Evolutionary conservation across 2,797 vertebrate genomes (phyloP).

Genomic region (Pteronotus mesoamericanus): DNA sequence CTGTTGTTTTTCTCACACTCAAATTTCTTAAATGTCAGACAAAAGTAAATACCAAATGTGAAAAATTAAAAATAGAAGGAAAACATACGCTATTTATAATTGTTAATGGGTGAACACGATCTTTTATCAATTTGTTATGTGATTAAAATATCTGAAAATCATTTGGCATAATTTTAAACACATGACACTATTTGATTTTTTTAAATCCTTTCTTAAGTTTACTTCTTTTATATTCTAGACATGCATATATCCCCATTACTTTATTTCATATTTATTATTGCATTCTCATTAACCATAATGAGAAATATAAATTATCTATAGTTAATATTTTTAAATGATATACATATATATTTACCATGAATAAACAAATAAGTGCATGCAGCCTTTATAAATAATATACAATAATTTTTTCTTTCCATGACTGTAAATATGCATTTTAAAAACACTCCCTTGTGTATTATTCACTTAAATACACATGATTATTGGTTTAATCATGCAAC

Average conservation of each 20-base stretch:
- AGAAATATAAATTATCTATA: neutral
- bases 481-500: neutral
- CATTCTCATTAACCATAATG: neutral
- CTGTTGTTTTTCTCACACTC: slow-evolving; percentile 47
- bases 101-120: neutral
- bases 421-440: neutral
- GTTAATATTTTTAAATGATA: neutral
- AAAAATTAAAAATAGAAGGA: slow-evolving; percentile 52
- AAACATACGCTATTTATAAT: slow-evolving; percentile 46
- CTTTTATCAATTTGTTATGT: neutral
- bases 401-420: neutral
- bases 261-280: neutral
- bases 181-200: neutral
- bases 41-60: slow-evolving; percentile 48
- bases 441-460: neutral
- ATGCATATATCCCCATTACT: neutral
- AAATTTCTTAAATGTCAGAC: slow-evolving; percentile 54
- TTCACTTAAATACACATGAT: neutral
- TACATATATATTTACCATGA: neutral
- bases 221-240: neutral
- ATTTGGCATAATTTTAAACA: neutral
- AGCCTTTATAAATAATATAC: slow-evolving; percentile 5
- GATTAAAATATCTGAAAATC: slow-evolving; percentile 12
- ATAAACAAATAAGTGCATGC: neutral
- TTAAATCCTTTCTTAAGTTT: neutral